These are phyloP conservation scores for Lamproptera curius DNA, from an alignment of 2,888 invertebrate genomes.

Conservation along the genomic window DNA sequence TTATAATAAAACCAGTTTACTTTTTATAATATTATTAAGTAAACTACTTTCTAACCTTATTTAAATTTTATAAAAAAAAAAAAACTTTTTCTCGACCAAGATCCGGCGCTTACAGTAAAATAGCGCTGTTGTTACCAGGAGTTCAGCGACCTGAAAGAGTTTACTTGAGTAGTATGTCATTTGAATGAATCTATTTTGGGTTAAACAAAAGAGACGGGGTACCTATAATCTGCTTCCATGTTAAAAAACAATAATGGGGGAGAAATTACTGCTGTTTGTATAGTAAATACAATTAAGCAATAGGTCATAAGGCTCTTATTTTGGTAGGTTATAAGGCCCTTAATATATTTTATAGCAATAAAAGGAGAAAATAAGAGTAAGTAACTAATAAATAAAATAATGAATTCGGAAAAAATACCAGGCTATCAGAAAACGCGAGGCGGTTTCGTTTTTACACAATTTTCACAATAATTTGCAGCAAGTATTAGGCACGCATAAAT, in stretches of 20 bases:
- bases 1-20: neutral
- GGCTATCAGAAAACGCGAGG: conserved; percentile 8
- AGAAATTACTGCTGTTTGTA: neutral
- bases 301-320: neutral
- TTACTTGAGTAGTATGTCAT: too few relatives aligned
- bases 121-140: conserved; percentile 59
- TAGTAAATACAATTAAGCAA: neutral
- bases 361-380: neutral
- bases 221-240: too few relatives aligned
- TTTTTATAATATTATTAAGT: neutral
- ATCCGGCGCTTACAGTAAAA: conserved; percentile 57
- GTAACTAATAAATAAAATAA: too few relatives aligned
- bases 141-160: conserved; percentile 30
- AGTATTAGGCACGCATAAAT: conserved; percentile 44
- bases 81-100: too few relatives aligned
- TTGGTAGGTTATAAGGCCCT: neutral
- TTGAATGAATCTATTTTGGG: too few relatives aligned
- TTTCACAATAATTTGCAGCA: conserved; percentile 43
- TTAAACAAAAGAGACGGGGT: too few relatives aligned
- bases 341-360: neutral
- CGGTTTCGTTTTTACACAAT: conserved; percentile 36
- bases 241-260: too few relatives aligned
- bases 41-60: neutral
- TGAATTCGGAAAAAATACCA: conserved; percentile 15
- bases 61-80: neutral